Evolutionary conservation across 1,140 invertebrate genomes (phyloP).

Genomic region (honey bee (Apis mellifera)): Amel_HAv3.1 CM009940.2:2200501-2201000

Average conservation of each 20-base stretch:
- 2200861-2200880: too few species aligned
- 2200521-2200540: conserved; percentile 41
- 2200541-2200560: conserved; percentile 38
- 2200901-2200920: too few species aligned
- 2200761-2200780: not conserved
- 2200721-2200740: not conserved
- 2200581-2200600: conserved; percentile 35
- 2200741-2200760: not conserved
- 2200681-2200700: not conserved
- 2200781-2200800: too few species aligned
- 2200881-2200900: not conserved
- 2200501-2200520: conserved; percentile 48
- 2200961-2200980: not conserved
- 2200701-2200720: not conserved
- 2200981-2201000: not conserved
- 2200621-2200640: conserved; percentile 6
- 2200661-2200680: conserved; percentile 3
- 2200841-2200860: too few species aligned
- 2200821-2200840: not conserved
- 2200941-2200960: too few species aligned
- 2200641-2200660: not conserved
- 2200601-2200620: not conserved
- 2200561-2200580: conserved; percentile 6
- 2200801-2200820: not conserved
- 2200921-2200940: too few species aligned